Evolutionary conservation across 2,113 vertebrate genomes (phyloP), one percentile per base, ranked within the genome.

Genomic region (Emydocephalus ijimae): DNA sequence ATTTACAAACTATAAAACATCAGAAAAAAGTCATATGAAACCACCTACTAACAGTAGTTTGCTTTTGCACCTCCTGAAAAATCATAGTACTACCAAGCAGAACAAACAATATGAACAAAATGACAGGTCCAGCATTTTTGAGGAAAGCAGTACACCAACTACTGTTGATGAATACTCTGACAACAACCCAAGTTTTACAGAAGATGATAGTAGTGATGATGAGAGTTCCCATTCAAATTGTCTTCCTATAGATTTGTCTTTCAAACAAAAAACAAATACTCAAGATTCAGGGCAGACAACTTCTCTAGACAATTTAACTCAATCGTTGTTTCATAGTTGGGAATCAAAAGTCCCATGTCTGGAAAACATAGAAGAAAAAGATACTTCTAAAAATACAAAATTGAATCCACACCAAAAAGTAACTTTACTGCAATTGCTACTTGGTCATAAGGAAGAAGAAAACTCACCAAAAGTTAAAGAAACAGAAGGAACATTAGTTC

Each of bases 151-250:
- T 45, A 98, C 98, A 2, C 99, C 99, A 10, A 98, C 98, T 54
- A 99, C 99, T 4, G 96, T 99, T 61, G 99, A 99, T 52, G 99
- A 99, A 90, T 99, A 98, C 94, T 99, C 99, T 5, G 98, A 98
- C 95, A 98, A 98, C 94, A 99, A 99, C 93, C 98, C 98, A 90
- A 99, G 98, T 94, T 98, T 98, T 50, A 98, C 98, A 87, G 98
- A 99, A 97, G 99, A 97, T 34, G 98, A 99, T 93, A 99, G 98
- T 97, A 99, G 99, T n/a, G 99, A 99, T 89, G 98, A 98, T 11
- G 99, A 99, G 96, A 99, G 99, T 93, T 98, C 98, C 90, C 98
- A 99, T 95, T 99, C 99, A 56, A 99, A 98, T 94, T 99, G 99
- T 95, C 98, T 98, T 69, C 99, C 99, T 85, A 99, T 99, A 94